Evolutionary conservation across 2,797 vertebrate genomes (phyloP).

Genomic region (Phrynocephalus guinanensis): DNA sequence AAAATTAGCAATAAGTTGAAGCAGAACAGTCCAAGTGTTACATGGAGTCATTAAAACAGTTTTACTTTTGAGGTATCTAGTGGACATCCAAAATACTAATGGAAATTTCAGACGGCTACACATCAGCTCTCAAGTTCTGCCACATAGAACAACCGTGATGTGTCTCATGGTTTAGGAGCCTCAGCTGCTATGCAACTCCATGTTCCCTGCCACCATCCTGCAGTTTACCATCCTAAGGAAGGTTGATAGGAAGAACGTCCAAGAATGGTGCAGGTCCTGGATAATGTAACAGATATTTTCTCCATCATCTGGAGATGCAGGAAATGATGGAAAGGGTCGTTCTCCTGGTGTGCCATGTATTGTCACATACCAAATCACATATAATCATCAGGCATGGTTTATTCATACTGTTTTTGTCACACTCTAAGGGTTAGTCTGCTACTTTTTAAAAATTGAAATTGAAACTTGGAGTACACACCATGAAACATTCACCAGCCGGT

Average conservation of each 20-base stretch:
- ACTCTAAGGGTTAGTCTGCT: not conserved
- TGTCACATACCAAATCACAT: not conserved
- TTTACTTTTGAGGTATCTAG: not conserved
- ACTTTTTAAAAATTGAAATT: not conserved
- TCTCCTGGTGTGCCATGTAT: not conserved
- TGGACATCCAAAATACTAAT: not conserved
- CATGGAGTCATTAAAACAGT: not conserved
- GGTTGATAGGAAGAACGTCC: not conserved
- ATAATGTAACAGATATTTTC: not conserved
- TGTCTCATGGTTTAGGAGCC: not conserved
- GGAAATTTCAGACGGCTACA: not conserved
- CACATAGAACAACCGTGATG: not conserved
- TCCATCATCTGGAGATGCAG: not conserved
- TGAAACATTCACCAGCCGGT: too few species aligned
- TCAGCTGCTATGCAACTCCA: not conserved
- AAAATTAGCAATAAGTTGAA: not conserved
- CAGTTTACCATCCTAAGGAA: not conserved
- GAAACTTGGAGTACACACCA: not conserved
- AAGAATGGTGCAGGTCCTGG: not conserved
- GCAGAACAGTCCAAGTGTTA: not conserved
- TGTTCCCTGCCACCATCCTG: not conserved
- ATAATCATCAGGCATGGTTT: not conserved
- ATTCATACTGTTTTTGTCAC: not conserved
- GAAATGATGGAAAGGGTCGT: not conserved
- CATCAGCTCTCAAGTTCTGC: not conserved